phyloP scores from a whole-genome alignment of 30 jellyfish, hydroid and myxozoan species.

The Turritopsis rubra region DNA sequence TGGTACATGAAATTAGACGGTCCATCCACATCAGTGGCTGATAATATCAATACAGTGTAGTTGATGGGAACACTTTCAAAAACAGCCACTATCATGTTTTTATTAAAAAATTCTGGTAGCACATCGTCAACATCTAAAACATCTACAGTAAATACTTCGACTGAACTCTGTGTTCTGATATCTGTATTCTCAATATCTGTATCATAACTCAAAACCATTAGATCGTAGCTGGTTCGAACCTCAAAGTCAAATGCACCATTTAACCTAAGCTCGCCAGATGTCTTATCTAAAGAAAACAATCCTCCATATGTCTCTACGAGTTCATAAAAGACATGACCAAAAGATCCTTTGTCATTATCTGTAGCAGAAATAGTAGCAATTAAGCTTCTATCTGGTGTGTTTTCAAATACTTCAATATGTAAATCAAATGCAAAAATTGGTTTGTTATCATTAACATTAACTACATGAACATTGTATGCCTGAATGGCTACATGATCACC shows the following conservation, averaged over 20 bases:
- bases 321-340: not conserved
- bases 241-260: not conserved
- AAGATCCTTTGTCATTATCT: conserved; percentile 2
- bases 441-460: conserved; percentile 3
- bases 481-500: not conserved
- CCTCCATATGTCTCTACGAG: not conserved
- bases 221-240: not conserved
- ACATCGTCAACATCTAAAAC: conserved; percentile 15
- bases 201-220: not conserved
- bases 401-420: not conserved
- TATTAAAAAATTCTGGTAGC: not conserved
- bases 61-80: not conserved
- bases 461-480: not conserved
- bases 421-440: conserved; percentile 7
- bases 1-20: not conserved
- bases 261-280: not conserved
- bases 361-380: conserved; percentile 2
- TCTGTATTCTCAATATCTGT: not conserved
- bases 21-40: conserved; percentile 18
- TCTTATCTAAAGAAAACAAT: not conserved
- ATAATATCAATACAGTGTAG: not conserved
- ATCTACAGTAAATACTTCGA: not conserved
- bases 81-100: not conserved
- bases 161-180: not conserved
- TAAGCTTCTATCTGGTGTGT: not conserved